These are phyloP conservation scores for Hydriomena furcata DNA, from an alignment of 2,888 invertebrate genomes.

Conservation along the genomic window DNA sequence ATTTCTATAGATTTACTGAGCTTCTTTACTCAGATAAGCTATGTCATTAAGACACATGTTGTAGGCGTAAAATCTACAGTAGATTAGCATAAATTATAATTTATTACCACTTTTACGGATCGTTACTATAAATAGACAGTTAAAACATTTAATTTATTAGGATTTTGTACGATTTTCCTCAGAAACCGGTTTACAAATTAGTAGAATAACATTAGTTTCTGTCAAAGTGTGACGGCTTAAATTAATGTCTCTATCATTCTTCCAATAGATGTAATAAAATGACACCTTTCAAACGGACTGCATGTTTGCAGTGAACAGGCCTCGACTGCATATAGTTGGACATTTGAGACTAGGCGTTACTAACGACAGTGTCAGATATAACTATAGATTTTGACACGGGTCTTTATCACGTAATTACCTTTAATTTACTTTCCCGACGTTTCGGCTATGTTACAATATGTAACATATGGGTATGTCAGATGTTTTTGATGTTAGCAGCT, in stretches of 20 bases:
- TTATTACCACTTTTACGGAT: conserved; percentile 58
- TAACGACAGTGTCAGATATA: no score
- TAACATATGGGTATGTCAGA: no score
- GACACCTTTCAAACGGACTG: background rate
- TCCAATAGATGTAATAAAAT: conserved; percentile 3
- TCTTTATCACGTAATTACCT: no score
- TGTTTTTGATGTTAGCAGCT: no score
- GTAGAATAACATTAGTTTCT: conserved; percentile 33
- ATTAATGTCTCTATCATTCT: conserved; percentile 34
- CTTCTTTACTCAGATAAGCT: conserved; percentile 1
- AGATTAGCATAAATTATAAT: conserved; percentile 69
- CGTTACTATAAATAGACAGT: conserved; percentile 58
- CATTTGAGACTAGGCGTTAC: no score
- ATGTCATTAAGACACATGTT: conserved; percentile 41
- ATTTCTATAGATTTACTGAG: conserved; percentile 19
- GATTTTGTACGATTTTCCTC: conserved; percentile 38
- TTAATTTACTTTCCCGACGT: no score
- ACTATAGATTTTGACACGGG: no score
- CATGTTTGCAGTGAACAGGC: conserved; percentile 2
- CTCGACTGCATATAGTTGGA: background rate
- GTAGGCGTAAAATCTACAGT: conserved; percentile 59
- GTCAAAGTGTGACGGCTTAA: conserved; percentile 26
- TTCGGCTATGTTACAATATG: no score
- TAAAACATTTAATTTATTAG: conserved; percentile 50
- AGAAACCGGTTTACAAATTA: conserved; percentile 35